These are phyloP conservation scores for Ennomos erosarius DNA, from an alignment of 2,888 invertebrate genomes.

Conservation along the genomic window DNA sequence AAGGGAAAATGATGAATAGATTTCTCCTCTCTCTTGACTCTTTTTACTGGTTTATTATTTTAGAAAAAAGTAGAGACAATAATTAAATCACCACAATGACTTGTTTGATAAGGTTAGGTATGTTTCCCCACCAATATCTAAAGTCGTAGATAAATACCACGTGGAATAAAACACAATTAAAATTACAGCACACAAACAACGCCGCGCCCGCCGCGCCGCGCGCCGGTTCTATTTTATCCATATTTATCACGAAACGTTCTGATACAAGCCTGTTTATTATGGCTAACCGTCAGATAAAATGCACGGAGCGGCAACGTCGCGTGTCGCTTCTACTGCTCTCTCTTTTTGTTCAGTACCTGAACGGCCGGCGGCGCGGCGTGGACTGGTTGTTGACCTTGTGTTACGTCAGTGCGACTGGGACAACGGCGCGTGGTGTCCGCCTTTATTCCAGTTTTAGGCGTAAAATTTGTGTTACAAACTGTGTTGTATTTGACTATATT, in stretches of 20 bases:
- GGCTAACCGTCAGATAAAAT: conserved; percentile 23
- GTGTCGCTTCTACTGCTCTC: conserved; percentile 11
- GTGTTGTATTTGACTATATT: not conserved
- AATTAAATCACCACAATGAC: no score
- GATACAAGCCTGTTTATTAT: conserved; percentile 9
- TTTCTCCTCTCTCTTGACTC: no score
- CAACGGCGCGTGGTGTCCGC: conserved; percentile 7
- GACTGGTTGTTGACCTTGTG: conserved; percentile 23
- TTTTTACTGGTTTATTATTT: no score
- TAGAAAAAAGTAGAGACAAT: no score
- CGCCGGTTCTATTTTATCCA: not conserved
- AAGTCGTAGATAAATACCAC: not conserved
- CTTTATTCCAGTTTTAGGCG: not conserved
- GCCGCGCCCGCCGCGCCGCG: no score
- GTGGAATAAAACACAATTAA: not conserved
- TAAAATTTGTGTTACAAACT: not conserved
- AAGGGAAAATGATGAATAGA: no score
- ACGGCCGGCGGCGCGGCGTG: no score
- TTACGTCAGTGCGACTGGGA: conserved; percentile 11
- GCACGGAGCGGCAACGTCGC: conserved; percentile 25
- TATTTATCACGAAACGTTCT: conserved; percentile 3
- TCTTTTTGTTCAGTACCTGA: conserved; percentile 16
- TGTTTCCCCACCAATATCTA: conserved; percentile 4
- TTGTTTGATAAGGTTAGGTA: no score
- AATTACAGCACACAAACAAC: not conserved